Evolutionary conservation across 2,113 vertebrate species (phyloP), one percentile per base, ranked within the genome.

Genomic region (Eretmochelys imbricata): DNA sequence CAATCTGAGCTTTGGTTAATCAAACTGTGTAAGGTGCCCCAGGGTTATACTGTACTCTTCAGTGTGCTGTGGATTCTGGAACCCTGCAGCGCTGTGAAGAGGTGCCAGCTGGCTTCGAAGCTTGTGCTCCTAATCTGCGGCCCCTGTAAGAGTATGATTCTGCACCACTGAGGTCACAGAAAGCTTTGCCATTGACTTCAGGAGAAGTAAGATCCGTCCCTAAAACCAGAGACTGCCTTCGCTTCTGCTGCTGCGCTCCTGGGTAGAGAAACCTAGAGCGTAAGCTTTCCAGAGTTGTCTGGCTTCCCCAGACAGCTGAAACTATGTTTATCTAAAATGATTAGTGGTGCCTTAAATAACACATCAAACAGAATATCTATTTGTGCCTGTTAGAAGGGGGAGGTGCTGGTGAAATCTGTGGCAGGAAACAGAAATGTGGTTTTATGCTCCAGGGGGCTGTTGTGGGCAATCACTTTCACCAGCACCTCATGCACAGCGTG

Each of bases 61-160:
- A 55, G 62, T 27, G 27, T 0, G 0, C 87, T 35, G 42, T 72
- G 57, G 35, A 72, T 69, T 80, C 75, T 4, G 38, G 62, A 78
- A 57, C 72, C 75, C 57, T 38, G 51, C 29, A 54, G 80, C 2
- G 3, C 53, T 83, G n/a, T 13, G 4, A 85, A 53, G 57, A 51
- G 38, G 19, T 78, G 80, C 94, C 95, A 94, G 49, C 80, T 97
- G 95, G 80, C 93, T 92, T 53, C 1, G 19, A 55, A 89, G 29
- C 3, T 29, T 25, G 22, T 46, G 19, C 84, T 93, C 10, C 35
- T 16, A 4, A 8, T 9, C 14, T 80, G 48, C 25, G 51, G 50
- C 38, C 82, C 88, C 80, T 42, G 27, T 2, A 5, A 17, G 42
- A 16, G 12, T 84, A 53, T 80, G 0, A 8, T 85, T 65, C 27